phyloP scores from a whole-genome alignment of 2,888 invertebrate species.

The Nephrocerus scutellatus region DNA sequence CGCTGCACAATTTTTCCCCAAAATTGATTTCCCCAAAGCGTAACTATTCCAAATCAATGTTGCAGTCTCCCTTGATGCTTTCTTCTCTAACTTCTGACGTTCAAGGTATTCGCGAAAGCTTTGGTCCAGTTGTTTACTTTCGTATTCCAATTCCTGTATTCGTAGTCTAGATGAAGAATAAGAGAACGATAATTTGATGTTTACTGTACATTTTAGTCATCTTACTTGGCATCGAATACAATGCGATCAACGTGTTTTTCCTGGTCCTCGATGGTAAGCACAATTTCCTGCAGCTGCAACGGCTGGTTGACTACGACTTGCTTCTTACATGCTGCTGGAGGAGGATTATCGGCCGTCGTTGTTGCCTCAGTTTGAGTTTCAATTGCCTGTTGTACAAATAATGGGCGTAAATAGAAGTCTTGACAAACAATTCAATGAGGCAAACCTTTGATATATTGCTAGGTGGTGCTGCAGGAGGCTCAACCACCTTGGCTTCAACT shows the following conservation, averaged over 20 bases:
- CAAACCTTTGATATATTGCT: background rate
- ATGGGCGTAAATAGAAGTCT: background rate
- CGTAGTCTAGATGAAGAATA: slow-evolving; percentile 30
- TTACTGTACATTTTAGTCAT: no score
- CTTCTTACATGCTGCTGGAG: background rate
- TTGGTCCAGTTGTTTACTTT: slow-evolving; percentile 41
- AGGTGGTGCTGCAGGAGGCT: background rate
- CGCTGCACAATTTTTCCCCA: slow-evolving; percentile 17
- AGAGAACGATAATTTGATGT: background rate
- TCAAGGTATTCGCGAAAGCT: slow-evolving; percentile 38
- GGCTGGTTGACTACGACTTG: slow-evolving; percentile 1
- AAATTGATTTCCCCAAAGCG: slow-evolving; percentile 20
- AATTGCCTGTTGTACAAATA: background rate
- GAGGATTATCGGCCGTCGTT: background rate
- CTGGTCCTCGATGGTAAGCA: slow-evolving; percentile 24
- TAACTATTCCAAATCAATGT: slow-evolving; percentile 25
- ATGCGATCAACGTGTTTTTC: slow-evolving; percentile 32
- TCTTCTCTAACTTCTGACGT: slow-evolving; percentile 22
- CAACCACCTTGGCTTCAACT: background rate
- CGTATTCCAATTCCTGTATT: slow-evolving; percentile 39
- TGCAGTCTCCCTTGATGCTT: slow-evolving; percentile 18
- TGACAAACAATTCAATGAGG: background rate
- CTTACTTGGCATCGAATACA: slow-evolving; percentile 34
- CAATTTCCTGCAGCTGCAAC: slow-evolving; percentile 18
- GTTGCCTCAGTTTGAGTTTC: slow-evolving; percentile 5